phyloP scores from a whole-genome alignment of 92 coral and sea anemone species.

The Parazoanthus atlanticus region DNA sequence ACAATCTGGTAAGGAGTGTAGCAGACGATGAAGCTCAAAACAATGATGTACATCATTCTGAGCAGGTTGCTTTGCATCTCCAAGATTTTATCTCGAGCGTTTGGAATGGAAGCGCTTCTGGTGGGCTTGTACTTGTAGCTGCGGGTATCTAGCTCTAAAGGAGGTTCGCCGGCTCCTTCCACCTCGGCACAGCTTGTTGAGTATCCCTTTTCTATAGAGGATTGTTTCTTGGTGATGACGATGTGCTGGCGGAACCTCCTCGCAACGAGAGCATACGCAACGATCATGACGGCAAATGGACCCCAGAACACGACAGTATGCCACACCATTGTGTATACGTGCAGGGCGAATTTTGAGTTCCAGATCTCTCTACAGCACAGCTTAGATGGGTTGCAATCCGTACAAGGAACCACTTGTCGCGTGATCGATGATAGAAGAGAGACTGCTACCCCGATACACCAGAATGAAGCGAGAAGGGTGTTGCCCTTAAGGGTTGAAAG shows the following conservation, averaged over 20 bases:
- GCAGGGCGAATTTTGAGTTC: neutral
- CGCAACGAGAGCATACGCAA: slow-evolving; percentile 45
- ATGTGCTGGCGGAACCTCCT: slow-evolving; percentile 41
- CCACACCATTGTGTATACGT: slow-evolving; percentile 6
- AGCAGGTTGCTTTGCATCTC: slow-evolving; percentile 50
- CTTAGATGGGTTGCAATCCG: neutral
- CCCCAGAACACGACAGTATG: neutral
- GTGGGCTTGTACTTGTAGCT: neutral
- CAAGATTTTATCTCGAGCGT: neutral
- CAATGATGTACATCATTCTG: slow-evolving; percentile 47
- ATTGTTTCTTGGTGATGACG: slow-evolving; percentile 27
- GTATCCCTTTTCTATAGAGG: slow-evolving; percentile 9
- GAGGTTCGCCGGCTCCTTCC: neutral
- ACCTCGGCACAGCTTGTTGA: slow-evolving; percentile 27
- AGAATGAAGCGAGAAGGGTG: neutral
- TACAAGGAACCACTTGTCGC: neutral
- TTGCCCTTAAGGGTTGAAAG: neutral
- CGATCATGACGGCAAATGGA: slow-evolving; percentile 43
- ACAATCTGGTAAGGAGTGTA: slow-evolving; percentile 53
- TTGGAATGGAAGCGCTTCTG: neutral
- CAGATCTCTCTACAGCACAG: neutral
- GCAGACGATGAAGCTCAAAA: slow-evolving; percentile 47
- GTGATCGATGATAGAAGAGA: neutral
- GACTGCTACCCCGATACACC: neutral
- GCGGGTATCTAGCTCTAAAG: neutral